Evolutionary conservation across 2,797 vertebrate species (phyloP).

Genomic region (Xerus rutilus): DNA sequence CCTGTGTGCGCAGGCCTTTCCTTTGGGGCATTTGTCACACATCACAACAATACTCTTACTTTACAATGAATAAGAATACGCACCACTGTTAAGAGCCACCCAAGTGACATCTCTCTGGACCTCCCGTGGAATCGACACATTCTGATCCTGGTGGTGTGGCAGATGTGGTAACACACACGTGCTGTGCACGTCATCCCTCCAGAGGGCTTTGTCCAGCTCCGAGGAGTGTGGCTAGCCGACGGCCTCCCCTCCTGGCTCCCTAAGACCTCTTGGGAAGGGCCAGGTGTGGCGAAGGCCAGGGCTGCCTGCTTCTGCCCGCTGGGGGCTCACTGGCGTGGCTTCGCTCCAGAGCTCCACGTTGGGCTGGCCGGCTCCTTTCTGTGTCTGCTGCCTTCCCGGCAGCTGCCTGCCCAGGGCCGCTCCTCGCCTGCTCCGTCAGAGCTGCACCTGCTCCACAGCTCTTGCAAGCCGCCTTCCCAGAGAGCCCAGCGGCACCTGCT

Average conservation of each 20-base stretch:
- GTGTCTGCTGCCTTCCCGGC: fast-evolving
- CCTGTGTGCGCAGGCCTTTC: not conserved
- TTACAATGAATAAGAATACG: not conserved
- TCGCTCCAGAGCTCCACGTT: not conserved
- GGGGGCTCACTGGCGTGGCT: too few relatives aligned
- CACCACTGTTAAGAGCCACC: not conserved
- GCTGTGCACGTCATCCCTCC: not conserved
- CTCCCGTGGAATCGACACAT: not conserved
- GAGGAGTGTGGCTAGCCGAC: too few relatives aligned
- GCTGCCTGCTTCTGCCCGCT: too few relatives aligned
- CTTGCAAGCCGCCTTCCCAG: not conserved
- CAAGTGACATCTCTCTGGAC: not conserved
- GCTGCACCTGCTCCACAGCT: too few relatives aligned
- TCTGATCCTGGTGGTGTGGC: not conserved
- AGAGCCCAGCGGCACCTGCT: not conserved
- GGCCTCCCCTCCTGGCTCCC: not conserved
- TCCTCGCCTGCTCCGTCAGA: not conserved
- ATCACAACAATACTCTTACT: not conserved
- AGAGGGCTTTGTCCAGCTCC: fast-evolving
- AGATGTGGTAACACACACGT: fast-evolving
- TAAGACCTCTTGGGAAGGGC: not conserved
- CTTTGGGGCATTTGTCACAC: not conserved
- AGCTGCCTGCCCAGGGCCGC: fast-evolving
- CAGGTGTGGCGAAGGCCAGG: fast-evolving
- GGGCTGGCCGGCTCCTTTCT: not conserved